phyloP scores from a whole-genome alignment of 2,888 invertebrate species.

The Tipula unca region DNA sequence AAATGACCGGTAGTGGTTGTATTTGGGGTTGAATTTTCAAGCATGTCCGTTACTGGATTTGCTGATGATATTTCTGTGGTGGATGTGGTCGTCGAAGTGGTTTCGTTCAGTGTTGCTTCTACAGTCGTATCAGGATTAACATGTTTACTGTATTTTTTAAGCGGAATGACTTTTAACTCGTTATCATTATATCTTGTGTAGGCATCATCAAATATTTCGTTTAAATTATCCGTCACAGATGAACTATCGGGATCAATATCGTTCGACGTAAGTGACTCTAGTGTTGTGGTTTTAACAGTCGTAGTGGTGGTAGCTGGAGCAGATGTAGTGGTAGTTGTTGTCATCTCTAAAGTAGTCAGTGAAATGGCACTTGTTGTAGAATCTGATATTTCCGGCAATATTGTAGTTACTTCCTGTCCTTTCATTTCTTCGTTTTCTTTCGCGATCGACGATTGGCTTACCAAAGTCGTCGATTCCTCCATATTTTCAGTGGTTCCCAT shows the following conservation, averaged over 20 bases:
- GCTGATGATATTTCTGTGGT: not conserved
- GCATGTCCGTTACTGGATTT: not conserved
- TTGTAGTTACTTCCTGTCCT: not conserved
- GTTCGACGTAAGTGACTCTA: not conserved
- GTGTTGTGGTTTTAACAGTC: not conserved
- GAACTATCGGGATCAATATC: not conserved
- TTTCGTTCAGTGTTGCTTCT: conserved; percentile 18
- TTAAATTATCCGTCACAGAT: conserved; percentile 19
- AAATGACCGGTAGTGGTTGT: conserved; percentile 28
- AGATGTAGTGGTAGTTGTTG: not conserved
- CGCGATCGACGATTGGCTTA: not conserved
- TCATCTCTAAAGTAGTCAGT: not conserved
- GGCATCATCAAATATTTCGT: conserved; percentile 22
- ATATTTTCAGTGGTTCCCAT: not conserved
- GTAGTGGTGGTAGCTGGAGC: not conserved
- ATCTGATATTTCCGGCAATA: not conserved
- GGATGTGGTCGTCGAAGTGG: not conserved
- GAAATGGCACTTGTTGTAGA: not conserved
- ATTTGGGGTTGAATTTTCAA: not conserved
- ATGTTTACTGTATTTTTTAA: conserved; percentile 22
- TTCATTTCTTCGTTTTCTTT: not conserved
- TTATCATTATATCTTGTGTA: conserved; percentile 21
- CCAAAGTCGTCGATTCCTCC: not conserved
- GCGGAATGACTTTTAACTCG: conserved; percentile 27
- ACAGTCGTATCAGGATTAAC: not conserved